phyloP scores from a whole-genome alignment of 2,113 vertebrate species.

The Procavia capensis region DNA sequence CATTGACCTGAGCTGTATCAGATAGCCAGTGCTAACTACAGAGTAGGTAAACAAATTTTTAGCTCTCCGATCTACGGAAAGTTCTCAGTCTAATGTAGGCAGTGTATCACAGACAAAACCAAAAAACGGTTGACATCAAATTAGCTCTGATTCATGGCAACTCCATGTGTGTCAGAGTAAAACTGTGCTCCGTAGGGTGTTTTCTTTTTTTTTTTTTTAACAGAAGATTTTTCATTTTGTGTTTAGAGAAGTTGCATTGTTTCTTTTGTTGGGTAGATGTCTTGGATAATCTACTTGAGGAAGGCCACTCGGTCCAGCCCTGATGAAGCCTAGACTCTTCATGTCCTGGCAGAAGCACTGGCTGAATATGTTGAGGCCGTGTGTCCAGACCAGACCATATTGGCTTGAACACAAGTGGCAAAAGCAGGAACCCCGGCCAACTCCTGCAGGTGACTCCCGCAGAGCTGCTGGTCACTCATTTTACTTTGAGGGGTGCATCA shows the following conservation, averaged over 20 bases:
- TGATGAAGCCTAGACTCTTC: too few relatives aligned
- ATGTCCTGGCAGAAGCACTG: too few relatives aligned
- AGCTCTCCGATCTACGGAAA: background rate
- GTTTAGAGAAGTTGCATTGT: background rate
- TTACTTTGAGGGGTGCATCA: background rate
- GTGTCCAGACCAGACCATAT: background rate
- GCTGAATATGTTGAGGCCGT: background rate
- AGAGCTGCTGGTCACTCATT: background rate
- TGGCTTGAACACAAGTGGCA: background rate
- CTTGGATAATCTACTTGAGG: too few relatives aligned
- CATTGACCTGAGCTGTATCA: background rate
- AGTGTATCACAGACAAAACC: too few relatives aligned
- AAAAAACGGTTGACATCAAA: background rate
- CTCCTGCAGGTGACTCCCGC: background rate
- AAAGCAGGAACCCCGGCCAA: background rate
- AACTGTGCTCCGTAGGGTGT: background rate
- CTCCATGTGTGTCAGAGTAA: background rate
- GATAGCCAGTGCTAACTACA: background rate
- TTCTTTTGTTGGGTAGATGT: background rate
- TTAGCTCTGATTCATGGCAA: background rate
- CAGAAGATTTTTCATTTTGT: background rate
- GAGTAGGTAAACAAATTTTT: background rate
- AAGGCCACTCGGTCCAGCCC: too few relatives aligned
- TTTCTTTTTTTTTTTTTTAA: background rate
- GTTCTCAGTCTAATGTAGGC: too few relatives aligned